Percentiles rank a stretch among this genome's conserved stretches.
Conservation (phyloP, 2,888 invertebrate species). For the Nysson spinosus region DNA sequence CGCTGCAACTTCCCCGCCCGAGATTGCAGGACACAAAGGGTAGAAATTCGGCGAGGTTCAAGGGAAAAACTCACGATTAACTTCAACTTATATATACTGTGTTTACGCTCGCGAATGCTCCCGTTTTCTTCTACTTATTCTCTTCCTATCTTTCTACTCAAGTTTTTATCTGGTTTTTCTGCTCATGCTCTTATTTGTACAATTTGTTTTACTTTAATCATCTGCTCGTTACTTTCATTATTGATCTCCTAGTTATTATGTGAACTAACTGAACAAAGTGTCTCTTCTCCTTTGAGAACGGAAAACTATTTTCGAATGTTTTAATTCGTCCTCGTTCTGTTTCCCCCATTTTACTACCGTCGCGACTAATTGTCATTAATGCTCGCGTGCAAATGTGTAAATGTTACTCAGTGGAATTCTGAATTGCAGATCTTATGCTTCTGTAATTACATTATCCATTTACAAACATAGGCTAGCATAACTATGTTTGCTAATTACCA, state of each 20-base stretch:
- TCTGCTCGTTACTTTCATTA: too few relatives aligned
- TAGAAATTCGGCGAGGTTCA: slow-evolving; percentile 34
- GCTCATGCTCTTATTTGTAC: not conserved
- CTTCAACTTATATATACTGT: slow-evolving; percentile 18
- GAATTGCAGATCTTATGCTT: slow-evolving; percentile 27
- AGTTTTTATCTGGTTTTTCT: not conserved
- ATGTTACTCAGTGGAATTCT: not conserved
- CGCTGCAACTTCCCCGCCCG: slow-evolving; percentile 35
- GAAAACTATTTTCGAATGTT: too few relatives aligned
- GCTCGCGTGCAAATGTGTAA: not conserved
- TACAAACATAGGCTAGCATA: slow-evolving; percentile 20
- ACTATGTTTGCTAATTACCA: slow-evolving; percentile 49
- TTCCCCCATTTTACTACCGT: too few relatives aligned
- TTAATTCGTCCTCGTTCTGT: too few relatives aligned
- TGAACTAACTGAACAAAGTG: too few relatives aligned
- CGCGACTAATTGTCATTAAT: too few relatives aligned
- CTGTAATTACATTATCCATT: slow-evolving; percentile 31
- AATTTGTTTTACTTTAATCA: not conserved
- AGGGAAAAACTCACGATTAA: slow-evolving; percentile 41
- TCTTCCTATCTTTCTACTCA: slow-evolving; percentile 6
- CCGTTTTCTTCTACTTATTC: slow-evolving; percentile 30
- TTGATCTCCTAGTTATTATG: too few relatives aligned
- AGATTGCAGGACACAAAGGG: slow-evolving; percentile 42
- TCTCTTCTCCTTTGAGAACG: too few relatives aligned
- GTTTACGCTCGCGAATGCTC: slow-evolving; percentile 22